Conservation (phyloP, 2,888 invertebrate species). For the Allophyes oxyacanthae region DNA sequence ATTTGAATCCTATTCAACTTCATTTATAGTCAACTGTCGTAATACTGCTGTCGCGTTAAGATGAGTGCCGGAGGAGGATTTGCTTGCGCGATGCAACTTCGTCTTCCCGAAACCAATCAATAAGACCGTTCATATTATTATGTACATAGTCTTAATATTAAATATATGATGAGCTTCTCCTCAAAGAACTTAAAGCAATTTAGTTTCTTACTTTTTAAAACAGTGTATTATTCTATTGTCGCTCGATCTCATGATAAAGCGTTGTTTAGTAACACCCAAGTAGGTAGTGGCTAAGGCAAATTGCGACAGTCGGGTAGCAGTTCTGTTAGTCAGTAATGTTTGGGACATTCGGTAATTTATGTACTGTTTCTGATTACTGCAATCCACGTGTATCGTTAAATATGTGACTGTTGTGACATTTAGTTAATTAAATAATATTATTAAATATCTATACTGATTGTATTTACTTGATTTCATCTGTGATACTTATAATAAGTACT, state of each 20-base stretch:
- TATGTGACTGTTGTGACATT: too few species aligned
- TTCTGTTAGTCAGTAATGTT: constrained; percentile 19
- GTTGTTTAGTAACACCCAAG: constrained; percentile 28
- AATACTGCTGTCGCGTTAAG: background rate
- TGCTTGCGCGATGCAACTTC: background rate
- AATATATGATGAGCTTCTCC: too few species aligned
- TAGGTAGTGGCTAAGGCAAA: constrained; percentile 33
- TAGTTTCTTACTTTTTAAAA: too few species aligned
- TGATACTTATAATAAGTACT: too few species aligned
- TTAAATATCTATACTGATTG: too few species aligned
- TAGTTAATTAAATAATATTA: too few species aligned
- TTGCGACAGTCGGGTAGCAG: constrained; percentile 26
- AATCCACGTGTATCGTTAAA: constrained; percentile 17
- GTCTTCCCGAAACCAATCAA: background rate
- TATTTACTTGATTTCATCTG: too few species aligned
- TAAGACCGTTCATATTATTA: background rate
- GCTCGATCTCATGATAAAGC: constrained; percentile 23
- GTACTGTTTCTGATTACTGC: constrained; percentile 19
- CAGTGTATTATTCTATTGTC: too few species aligned
- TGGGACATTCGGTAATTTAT: constrained; percentile 32
- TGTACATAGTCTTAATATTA: too few species aligned
- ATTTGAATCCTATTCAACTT: constrained; percentile 6
- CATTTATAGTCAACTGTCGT: constrained; percentile 4
- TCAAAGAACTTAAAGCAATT: too few species aligned
- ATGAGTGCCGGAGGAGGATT: background rate